These are phyloP conservation scores for Aethina tumida DNA, from an alignment of 1,140 invertebrate species.

Conservation along the genomic window DNA sequence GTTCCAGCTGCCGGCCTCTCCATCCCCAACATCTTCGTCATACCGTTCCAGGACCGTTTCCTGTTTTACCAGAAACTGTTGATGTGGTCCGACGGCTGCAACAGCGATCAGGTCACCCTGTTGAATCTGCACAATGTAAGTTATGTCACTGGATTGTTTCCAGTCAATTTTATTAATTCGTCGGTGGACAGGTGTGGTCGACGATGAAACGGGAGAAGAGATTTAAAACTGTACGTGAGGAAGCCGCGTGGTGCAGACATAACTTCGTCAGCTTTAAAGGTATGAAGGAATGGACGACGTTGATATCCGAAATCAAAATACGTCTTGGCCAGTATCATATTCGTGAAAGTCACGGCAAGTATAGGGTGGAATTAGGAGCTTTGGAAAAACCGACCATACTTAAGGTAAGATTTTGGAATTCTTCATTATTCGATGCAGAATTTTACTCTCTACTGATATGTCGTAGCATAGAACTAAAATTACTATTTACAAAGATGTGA, in stretches of 20 bases:
- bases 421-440: conserved; percentile 5
- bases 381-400: conserved; percentile 47
- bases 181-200: conserved; percentile 29
- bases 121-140: conserved; percentile 64
- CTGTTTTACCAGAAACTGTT: conserved; percentile 70
- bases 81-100: conserved; percentile 68
- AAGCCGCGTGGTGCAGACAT: conserved; percentile 58
- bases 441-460: neutral
- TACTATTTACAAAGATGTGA: neutral
- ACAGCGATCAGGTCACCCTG: conserved; percentile 76
- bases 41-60: conserved; percentile 58
- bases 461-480: neutral
- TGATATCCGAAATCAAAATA: conserved; percentile 56
- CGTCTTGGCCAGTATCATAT: conserved; percentile 49
- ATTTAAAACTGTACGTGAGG: conserved; percentile 29
- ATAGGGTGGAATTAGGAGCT: conserved; percentile 36
- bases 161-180: conserved; percentile 1
- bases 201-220: conserved; percentile 23
- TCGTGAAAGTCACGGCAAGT: conserved; percentile 30
- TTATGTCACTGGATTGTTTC: conserved; percentile 1
- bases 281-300: conserved; percentile 59
- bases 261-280: conserved; percentile 64
- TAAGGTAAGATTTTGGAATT: conserved; percentile 41
- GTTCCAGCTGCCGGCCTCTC: conserved; percentile 65
- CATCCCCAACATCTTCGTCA: conserved; percentile 70